Evolutionary conservation across 2,113 vertebrate species (phyloP).

Genomic region (Ciconia maguari): DNA sequence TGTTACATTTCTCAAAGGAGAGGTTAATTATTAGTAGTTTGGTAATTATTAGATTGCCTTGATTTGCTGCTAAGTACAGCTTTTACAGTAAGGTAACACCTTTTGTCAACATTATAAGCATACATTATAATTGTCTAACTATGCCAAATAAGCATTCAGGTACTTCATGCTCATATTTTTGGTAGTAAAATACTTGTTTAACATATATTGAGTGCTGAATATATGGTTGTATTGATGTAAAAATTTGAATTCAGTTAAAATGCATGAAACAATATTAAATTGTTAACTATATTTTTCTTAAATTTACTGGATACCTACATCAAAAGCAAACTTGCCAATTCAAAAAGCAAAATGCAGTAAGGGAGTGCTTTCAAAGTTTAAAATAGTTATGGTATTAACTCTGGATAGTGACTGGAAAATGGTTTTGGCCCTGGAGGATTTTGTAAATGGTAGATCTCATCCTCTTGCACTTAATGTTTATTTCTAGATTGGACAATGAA

Average conservation of each 20-base stretch:
- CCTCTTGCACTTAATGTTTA: not conserved
- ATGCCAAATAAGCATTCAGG: not conserved
- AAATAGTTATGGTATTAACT: not conserved
- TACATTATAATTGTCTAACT: not conserved
- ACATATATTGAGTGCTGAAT: not conserved
- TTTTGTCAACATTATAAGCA: not conserved
- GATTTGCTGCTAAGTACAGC: slow-evolving; percentile 25
- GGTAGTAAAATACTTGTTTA: not conserved
- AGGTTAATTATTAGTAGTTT: slow-evolving; percentile 54
- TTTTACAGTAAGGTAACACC: slow-evolving; percentile 5
- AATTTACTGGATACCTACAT: not conserved
- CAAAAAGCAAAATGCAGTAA: not conserved
- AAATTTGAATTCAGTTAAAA: slow-evolving; percentile 1
- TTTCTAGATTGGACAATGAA: not conserved
- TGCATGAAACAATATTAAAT: not conserved
- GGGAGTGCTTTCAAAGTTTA: not conserved
- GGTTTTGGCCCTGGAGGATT: not conserved
- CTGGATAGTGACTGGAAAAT: not conserved
- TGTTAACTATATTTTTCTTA: not conserved
- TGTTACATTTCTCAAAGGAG: slow-evolving; percentile 54
- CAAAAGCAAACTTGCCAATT: not conserved
- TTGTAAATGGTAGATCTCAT: not conserved
- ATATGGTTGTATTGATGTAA: not conserved
- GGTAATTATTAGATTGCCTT: slow-evolving; percentile 48
- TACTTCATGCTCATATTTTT: not conserved